These are phyloP conservation scores for Rutilus rutilus DNA, from an alignment of 2,113 vertebrate genomes.

Conservation along the genomic window DNA sequence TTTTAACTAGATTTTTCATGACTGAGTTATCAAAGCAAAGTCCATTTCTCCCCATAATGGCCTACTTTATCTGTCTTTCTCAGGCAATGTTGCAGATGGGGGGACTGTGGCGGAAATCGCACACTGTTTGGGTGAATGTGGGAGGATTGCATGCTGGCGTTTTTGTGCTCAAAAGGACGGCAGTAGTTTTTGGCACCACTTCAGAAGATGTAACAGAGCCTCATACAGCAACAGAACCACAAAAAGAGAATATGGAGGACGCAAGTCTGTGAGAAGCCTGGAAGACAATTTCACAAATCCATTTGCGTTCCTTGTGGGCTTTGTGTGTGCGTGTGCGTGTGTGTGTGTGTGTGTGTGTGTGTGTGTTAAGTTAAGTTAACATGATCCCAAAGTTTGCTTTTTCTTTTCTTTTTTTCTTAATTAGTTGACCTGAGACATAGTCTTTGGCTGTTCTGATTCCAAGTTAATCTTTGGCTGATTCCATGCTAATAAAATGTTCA, in stretches of 20 bases:
- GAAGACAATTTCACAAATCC: background rate
- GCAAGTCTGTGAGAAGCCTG: background rate
- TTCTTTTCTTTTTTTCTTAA: background rate
- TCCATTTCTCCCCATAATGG: background rate
- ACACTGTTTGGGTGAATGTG: slow-evolving; percentile 95
- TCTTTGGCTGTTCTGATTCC: background rate
- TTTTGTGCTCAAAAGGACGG: slow-evolving; percentile 88
- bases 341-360: too few species aligned
- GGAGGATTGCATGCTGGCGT: slow-evolving; percentile 95
- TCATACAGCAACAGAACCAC: slow-evolving; percentile 33
- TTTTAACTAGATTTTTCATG: too few species aligned
- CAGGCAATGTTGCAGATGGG: slow-evolving; percentile 89
- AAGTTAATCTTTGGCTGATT: background rate
- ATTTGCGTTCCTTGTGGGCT: background rate
- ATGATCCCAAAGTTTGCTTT: background rate
- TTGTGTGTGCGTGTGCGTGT: background rate
- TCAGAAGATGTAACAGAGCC: slow-evolving; percentile 73
- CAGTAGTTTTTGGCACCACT: slow-evolving; percentile 68
- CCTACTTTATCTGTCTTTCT: slow-evolving; percentile 47
- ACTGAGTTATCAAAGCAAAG: background rate
- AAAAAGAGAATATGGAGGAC: slow-evolving; percentile 46
- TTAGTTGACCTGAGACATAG: background rate
- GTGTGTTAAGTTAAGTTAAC: background rate
- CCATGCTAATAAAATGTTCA: background rate
- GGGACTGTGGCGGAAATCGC: slow-evolving; percentile 87